A percentile compares a stretch with the other conserved stretches of the same genome.
Evolutionary conservation across 2,888 invertebrate genomes (phyloP).

Genomic region (Ophioninae sp.): DNA sequence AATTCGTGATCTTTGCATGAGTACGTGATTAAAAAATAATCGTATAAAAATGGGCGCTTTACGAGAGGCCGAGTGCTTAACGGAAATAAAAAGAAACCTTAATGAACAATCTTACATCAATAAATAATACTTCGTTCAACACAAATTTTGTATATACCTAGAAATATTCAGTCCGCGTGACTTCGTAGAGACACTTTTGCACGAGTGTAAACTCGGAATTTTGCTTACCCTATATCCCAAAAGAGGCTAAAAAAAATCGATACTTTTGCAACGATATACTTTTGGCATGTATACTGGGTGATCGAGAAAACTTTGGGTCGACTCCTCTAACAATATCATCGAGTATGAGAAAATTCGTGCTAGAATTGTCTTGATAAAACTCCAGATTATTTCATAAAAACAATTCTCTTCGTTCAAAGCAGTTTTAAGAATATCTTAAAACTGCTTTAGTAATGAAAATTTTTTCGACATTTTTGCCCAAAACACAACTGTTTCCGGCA

Average conservation of each 20-base stretch:
- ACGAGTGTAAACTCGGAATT: constrained; percentile 8
- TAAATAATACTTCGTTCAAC: constrained; percentile 47
- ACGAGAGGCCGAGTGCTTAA: neutral
- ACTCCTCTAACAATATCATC: too few species aligned
- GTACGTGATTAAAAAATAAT: constrained; percentile 4
- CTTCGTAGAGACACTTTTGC: constrained; percentile 14
- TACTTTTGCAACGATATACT: too few species aligned
- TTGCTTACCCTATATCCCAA: neutral
- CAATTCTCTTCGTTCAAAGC: too few species aligned
- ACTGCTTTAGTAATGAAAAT: too few species aligned
- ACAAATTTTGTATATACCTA: constrained; percentile 1
- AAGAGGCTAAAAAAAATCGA: neutral
- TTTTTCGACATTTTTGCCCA: too few species aligned
- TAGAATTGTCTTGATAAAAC: too few species aligned
- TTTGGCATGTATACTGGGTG: too few species aligned
- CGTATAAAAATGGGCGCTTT: constrained; percentile 14
- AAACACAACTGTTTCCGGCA: too few species aligned
- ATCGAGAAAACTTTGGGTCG: too few species aligned
- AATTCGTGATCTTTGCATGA: neutral
- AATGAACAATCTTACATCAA: constrained; percentile 1
- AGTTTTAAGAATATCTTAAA: too few species aligned
- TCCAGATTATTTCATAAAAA: too few species aligned
- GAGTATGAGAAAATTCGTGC: too few species aligned
- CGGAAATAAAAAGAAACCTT: neutral
- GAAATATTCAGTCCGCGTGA: constrained; percentile 42